Base-by-base conservation (phyloP, 35 echinoderm and acorn worm genomes). In the Acanthaster planci region DNA sequence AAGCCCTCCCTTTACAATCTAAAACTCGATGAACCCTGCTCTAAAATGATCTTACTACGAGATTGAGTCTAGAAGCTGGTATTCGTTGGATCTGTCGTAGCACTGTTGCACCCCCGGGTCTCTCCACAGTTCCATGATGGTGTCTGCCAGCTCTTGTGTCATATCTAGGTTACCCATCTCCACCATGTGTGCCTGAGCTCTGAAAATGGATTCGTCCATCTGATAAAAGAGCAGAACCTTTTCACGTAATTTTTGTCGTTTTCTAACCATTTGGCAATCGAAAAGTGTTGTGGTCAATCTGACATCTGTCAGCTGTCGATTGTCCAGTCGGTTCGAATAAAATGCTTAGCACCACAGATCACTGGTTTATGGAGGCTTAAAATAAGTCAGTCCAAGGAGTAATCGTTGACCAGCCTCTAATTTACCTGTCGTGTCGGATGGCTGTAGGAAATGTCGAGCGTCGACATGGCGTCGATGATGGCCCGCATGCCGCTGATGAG, bases 71-170 rank as follows among this genome's bases (percentile, higher is more conserved):
- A 78, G 77, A 3, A 95, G 89, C 42, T 95, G 93, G 72, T 78
- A 95, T 76, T 95, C 93, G 60, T 77, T 91, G n/a, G 78, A 87
- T 26, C 93, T 77, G 8, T 67, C 82, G 80, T 87, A 95, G 44
- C 89, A 95, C 21, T 78, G 29, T 17, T 82, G 77, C n/a, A 91
- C 56, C 4, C 93, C 88, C 9, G 52, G 53, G 34, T 95, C 85
- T 34, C 60, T 52, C 93, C 93, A 95, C 59, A 95, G 32, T 44
- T 89, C 26, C 15, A n/a, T 38, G 14, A 95, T 91, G 30, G 76
- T 85, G 16, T 84, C 53, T 1, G 68, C 85, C 38, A 91, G 35
- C 2, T 77, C 54, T 17, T 18, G 34, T 19, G 51, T 85, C 52
- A 95, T 40, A 21, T 95, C 85, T 16, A 81, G 76, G 7, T 50